Percentiles rank a stretch among this genome's conserved stretches.
These are phyloP conservation scores for Orchestes rusci DNA, from an alignment of 2,888 invertebrate genomes.

Conservation along the genomic window DNA sequence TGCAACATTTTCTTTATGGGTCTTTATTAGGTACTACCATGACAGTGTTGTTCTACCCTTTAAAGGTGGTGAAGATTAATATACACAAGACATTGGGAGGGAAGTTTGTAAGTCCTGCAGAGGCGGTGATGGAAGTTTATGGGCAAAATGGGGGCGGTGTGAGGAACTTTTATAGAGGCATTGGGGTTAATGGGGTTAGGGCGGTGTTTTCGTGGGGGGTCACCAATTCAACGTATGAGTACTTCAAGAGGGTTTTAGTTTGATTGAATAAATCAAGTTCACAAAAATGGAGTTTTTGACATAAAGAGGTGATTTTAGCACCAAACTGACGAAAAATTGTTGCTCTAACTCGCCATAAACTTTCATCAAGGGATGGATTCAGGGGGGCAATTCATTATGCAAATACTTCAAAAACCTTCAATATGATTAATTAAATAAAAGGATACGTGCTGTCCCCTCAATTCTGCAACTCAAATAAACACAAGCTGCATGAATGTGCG, in stretches of 20 bases:
- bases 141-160: constrained; percentile 18
- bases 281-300: no score
- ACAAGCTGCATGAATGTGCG: constrained; percentile 92
- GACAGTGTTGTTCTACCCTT: constrained; percentile 25
- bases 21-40: constrained; percentile 23
- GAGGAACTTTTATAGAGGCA: constrained; percentile 26
- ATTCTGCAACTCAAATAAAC: constrained; percentile 95
- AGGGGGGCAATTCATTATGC: no score
- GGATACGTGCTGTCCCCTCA: constrained; percentile 85
- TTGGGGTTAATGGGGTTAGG: constrained; percentile 16
- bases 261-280: no score
- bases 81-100: constrained; percentile 25
- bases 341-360: no score
- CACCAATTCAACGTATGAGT: constrained; percentile 23
- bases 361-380: no score
- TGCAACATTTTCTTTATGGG: constrained; percentile 24
- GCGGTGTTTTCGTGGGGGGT: constrained; percentile 27
- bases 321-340: no score
- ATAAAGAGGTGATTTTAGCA: no score
- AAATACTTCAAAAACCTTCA: no score
- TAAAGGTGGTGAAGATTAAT: constrained; percentile 26
- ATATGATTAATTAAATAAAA: no score
- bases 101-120: constrained; percentile 11
- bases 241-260: constrained; percentile 9
- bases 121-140: constrained; percentile 21